Evolutionary conservation across 2,113 vertebrate species (phyloP).

Genomic region (Muntiacus muntjak): DNA sequence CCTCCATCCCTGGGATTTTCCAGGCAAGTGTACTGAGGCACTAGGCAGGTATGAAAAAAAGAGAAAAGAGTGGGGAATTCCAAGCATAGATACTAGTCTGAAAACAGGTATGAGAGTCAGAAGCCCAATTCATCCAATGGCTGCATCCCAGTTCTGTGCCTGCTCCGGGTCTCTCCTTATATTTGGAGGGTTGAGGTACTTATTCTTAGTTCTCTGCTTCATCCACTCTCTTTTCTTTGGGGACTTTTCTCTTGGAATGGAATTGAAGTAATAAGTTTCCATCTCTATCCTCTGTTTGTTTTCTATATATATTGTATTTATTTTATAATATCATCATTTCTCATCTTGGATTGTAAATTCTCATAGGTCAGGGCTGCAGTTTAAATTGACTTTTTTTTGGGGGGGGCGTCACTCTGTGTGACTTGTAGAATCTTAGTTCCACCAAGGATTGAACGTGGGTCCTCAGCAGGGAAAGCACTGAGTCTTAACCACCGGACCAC

Average conservation of each 20-base stretch:
- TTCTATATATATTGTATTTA: not conserved
- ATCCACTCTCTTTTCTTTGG: not conserved
- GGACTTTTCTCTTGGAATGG: not conserved
- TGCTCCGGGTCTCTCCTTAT: not conserved
- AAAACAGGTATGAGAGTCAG: not conserved
- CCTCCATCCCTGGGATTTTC: too few relatives aligned
- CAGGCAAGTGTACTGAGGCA: too few relatives aligned
- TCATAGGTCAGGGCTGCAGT: not conserved
- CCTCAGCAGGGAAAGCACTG: not conserved
- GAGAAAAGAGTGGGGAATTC: not conserved
- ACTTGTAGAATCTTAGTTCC: not conserved
- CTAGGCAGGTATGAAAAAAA: not conserved
- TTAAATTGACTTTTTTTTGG: not conserved
- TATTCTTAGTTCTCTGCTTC: not conserved
- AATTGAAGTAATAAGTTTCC: not conserved
- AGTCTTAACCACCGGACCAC: not conserved
- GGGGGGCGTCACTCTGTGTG: too few relatives aligned
- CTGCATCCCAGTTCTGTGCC: not conserved
- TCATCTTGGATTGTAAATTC: not conserved
- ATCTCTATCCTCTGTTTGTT: not conserved
- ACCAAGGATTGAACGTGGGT: not conserved
- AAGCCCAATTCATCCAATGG: not conserved
- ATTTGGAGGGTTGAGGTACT: not conserved
- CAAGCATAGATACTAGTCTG: not conserved
- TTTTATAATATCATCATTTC: not conserved